Evolutionary conservation across 2,888 invertebrate species (phyloP).

Genomic region (Lithophane leautieri): DNA sequence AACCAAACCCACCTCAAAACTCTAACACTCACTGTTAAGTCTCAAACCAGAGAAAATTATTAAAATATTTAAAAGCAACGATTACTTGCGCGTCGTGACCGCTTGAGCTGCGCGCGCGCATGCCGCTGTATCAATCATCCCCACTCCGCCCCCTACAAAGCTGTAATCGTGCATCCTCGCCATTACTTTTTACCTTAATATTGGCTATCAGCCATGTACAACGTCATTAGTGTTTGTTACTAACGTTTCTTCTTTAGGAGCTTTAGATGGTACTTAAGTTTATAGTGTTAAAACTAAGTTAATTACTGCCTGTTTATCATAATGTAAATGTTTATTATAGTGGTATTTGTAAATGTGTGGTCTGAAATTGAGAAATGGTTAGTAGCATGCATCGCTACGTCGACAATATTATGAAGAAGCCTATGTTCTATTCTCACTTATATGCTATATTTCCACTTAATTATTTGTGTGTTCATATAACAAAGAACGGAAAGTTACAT

Average conservation of each 20-base stretch:
- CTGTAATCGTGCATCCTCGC: slow-evolving; percentile 56
- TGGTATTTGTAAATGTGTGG: slow-evolving; percentile 18
- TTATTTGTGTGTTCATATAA: neutral
- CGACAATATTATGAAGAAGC: neutral
- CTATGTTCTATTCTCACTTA: too few relatives aligned
- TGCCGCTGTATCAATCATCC: slow-evolving; percentile 67
- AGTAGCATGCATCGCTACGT: neutral
- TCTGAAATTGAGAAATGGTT: slow-evolving; percentile 14
- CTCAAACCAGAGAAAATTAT: slow-evolving; percentile 43
- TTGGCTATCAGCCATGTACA: slow-evolving; percentile 57
- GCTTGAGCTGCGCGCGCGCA: slow-evolving; percentile 46
- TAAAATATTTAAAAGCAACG: slow-evolving; percentile 53
- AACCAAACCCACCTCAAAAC: neutral
- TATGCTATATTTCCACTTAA: neutral
- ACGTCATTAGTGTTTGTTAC: slow-evolving; percentile 51
- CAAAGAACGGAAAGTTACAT: neutral
- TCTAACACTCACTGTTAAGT: slow-evolving; percentile 7
- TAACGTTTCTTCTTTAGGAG: slow-evolving; percentile 41
- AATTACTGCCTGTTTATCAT: slow-evolving; percentile 24
- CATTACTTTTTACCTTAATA: slow-evolving; percentile 55
- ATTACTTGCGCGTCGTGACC: slow-evolving; percentile 57
- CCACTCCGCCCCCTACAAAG: slow-evolving; percentile 64
- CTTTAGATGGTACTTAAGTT: neutral
- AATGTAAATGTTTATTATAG: neutral
- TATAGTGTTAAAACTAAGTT: slow-evolving; percentile 13